Conservation (phyloP, 2,113 vertebrate genomes). For the Jaculus jaculus region DNA sequence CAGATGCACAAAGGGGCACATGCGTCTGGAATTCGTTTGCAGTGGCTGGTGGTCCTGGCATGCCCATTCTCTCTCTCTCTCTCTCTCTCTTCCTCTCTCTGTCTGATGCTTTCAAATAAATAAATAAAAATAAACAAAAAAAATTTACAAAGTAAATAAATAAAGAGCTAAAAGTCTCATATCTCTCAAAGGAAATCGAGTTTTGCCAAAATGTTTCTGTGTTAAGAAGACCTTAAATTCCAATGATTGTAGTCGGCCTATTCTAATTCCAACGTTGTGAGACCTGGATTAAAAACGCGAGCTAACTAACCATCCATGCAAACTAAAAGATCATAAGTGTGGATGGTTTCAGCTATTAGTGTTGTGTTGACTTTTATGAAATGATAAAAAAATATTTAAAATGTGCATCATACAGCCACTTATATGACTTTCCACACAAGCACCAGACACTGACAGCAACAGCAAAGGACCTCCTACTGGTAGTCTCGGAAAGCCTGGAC, state of each 20-base stretch:
- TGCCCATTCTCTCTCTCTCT: too few species aligned
- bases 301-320: not conserved
- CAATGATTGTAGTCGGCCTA: not conserved
- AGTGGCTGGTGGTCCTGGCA: too few species aligned
- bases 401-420: too few species aligned
- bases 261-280: not conserved
- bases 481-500: not conserved
- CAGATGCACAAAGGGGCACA: too few species aligned
- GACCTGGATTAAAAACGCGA: not conserved
- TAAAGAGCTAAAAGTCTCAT: not conserved
- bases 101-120: too few species aligned
- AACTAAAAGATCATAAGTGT: not conserved
- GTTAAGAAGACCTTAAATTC: not conserved
- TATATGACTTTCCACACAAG: slow-evolving; percentile 13
- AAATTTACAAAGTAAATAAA: too few species aligned
- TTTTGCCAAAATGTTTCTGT: not conserved
- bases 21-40: too few species aligned
- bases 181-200: not conserved
- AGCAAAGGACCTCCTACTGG: not conserved
- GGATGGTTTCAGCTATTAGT: not conserved
- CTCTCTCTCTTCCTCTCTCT: too few species aligned
- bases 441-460: not conserved
- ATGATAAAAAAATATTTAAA: not conserved
- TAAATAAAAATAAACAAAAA: too few species aligned
- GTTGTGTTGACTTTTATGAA: not conserved